A percentile compares a stretch with the other conserved stretches of the same genome.
phyloP scores from a whole-genome alignment of 1,140 invertebrate genomes.

The Drosophila santomea region DNA sequence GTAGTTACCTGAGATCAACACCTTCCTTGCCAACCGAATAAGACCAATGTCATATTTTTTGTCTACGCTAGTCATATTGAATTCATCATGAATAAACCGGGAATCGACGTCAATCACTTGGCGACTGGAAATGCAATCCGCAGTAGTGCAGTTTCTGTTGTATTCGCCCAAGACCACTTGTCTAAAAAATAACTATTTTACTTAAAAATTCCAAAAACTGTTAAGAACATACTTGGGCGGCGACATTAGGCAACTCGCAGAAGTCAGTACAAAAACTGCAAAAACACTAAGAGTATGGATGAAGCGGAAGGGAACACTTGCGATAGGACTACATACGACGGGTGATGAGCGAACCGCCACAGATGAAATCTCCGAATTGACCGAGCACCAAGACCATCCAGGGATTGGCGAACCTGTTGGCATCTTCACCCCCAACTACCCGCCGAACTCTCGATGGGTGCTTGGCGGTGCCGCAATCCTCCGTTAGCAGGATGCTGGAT shows the following conservation, averaged over 20 bases:
- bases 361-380: no score
- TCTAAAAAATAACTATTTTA: neutral
- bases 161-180: neutral
- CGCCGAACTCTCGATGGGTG: neutral
- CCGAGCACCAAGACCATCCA: neutral
- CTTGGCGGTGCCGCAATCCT: neutral
- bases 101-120: neutral
- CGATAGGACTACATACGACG: neutral
- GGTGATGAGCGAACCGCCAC: neutral
- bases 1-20: neutral
- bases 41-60: neutral
- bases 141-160: neutral
- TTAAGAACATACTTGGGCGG: neutral
- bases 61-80: fast-evolving
- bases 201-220: neutral
- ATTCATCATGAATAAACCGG: neutral
- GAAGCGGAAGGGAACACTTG: neutral
- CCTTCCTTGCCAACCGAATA: neutral
- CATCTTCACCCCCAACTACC: neutral
- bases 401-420: neutral
- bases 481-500: neutral
- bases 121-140: neutral
- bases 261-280: neutral
- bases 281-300: neutral
- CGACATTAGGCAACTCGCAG: neutral